phyloP scores from a whole-genome alignment of 23 tunicate genomes.

The Phallusia fumigata region DNA sequence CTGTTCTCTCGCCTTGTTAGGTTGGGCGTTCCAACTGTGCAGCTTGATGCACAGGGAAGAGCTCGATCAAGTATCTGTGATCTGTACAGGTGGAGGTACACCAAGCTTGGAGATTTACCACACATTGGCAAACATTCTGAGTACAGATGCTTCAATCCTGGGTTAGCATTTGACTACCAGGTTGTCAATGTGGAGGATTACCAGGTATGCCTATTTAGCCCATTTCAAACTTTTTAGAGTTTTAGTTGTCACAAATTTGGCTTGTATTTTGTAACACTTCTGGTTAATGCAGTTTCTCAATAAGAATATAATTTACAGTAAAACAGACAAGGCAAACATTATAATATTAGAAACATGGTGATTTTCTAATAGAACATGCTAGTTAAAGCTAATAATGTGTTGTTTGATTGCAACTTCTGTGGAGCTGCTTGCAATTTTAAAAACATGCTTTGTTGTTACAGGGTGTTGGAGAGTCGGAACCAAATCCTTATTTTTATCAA shows the following conservation, averaged over 20 bases:
- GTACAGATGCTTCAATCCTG: constrained; percentile 76
- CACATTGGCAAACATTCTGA: constrained; percentile 68
- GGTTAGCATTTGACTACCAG: constrained; percentile 88
- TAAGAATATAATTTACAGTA: too few species aligned
- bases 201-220: too few species aligned
- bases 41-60: constrained; percentile 98
- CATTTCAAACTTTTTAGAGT: background rate
- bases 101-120: constrained; percentile 76
- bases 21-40: constrained; percentile 95
- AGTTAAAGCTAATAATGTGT: too few species aligned
- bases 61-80: constrained; percentile 87
- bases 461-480: constrained; percentile 97
- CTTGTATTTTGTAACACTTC: too few species aligned
- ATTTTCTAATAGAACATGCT: too few species aligned
- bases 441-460: background rate
- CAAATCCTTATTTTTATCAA: constrained; percentile 98
- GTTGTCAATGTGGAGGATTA: constrained; percentile 93
- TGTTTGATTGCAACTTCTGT: too few species aligned
- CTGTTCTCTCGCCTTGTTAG: constrained; percentile 90
- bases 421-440: too few species aligned
- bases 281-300: too few species aligned
- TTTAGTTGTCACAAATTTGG: background rate
- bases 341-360: too few species aligned
- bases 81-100: constrained; percentile 94
- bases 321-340: too few species aligned